A percentile compares a stretch with the other conserved stretches of the same genome.
Evolutionary conservation across 2,797 vertebrate species (phyloP).

Genomic region (Periparus ater): DNA sequence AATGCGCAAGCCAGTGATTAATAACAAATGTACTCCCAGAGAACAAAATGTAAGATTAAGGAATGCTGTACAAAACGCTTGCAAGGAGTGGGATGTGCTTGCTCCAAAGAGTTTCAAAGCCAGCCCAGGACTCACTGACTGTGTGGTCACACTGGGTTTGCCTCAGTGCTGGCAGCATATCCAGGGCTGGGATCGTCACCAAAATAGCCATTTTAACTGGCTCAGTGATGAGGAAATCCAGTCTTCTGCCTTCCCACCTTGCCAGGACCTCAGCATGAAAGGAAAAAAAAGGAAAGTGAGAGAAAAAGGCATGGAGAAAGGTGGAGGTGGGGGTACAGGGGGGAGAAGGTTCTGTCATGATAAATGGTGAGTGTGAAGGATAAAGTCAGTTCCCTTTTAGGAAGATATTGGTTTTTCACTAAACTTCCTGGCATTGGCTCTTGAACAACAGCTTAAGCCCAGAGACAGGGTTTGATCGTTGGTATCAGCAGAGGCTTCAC

Average conservation of each 20-base stretch:
- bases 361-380: neutral
- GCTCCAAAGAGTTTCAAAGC: slow-evolving; percentile 3
- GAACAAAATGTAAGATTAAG: slow-evolving; percentile 58
- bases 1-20: slow-evolving; percentile 57
- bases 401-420: neutral
- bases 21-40: slow-evolving; percentile 67
- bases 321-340: accelerated
- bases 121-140: neutral
- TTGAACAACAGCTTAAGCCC: neutral
- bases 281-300: neutral
- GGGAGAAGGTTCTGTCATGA: neutral
- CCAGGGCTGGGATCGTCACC: neutral
- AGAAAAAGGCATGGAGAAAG: neutral
- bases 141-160: slow-evolving; percentile 17
- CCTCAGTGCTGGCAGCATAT: neutral
- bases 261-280: neutral
- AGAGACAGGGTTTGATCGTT: neutral
- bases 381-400: neutral
- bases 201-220: slow-evolving; percentile 24
- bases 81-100: slow-evolving; percentile 38
- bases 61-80: neutral
- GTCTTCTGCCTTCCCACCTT: neutral
- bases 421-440: neutral
- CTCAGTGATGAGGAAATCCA: neutral
- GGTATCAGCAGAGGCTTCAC: neutral